phyloP scores from a whole-genome alignment of 2,888 invertebrate species.

The Cacoxenus indagator region DNA sequence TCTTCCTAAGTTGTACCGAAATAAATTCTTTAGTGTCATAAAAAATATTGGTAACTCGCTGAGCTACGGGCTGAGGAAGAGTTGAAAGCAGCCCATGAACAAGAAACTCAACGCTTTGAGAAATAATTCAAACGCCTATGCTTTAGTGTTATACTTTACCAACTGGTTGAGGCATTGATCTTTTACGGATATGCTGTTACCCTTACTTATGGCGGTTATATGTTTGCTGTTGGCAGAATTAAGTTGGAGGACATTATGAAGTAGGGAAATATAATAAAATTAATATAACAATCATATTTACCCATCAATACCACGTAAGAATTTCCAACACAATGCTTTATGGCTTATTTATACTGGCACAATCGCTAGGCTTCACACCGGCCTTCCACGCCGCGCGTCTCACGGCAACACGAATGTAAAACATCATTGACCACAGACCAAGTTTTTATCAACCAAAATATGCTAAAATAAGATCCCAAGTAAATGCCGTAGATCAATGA shows the following conservation, averaged over 20 bases:
- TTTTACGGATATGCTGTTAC: constrained; percentile 81
- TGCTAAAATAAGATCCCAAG: too few species aligned
- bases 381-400: constrained; percentile 81
- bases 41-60: too few species aligned
- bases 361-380: constrained; percentile 82
- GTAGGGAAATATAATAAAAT: constrained; percentile 64
- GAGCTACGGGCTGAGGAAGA: constrained; percentile 75
- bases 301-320: constrained; percentile 71
- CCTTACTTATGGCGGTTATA: constrained; percentile 79
- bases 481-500: too few species aligned
- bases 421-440: constrained; percentile 76
- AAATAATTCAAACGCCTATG: constrained; percentile 72
- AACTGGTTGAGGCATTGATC: constrained; percentile 79
- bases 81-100: constrained; percentile 74
- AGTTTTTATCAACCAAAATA: too few species aligned
- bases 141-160: constrained; percentile 78
- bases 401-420: constrained; percentile 79
- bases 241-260: constrained; percentile 79
- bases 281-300: neutral
- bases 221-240: constrained; percentile 76
- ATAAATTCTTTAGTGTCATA: too few species aligned
- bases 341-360: constrained; percentile 83
- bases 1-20: too few species aligned
- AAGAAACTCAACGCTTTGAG: constrained; percentile 73
- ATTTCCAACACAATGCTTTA: constrained; percentile 82